These are phyloP conservation scores for Erpetoichthys calabaricus DNA, from an alignment of 2,797 vertebrate genomes.

Conservation along the genomic window DNA sequence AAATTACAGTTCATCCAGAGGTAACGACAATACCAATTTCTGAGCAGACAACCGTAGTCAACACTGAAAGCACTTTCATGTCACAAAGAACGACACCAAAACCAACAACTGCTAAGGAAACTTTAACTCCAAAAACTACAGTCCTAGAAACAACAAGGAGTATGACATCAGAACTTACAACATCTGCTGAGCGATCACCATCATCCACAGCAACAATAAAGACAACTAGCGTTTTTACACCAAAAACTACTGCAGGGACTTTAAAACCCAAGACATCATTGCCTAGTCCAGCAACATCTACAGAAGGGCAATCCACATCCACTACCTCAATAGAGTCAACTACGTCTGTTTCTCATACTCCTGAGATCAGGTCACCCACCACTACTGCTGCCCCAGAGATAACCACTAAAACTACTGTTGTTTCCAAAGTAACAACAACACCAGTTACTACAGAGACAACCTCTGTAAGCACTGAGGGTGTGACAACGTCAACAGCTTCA, in stretches of 20 bases:
- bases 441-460: neutral
- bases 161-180: too few relatives aligned
- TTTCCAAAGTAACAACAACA: too few relatives aligned
- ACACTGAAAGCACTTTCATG: neutral
- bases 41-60: too few relatives aligned
- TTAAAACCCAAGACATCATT: neutral
- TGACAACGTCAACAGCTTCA: neutral
- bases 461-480: neutral
- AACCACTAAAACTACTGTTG: too few relatives aligned
- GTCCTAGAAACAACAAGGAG: neutral
- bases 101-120: neutral
- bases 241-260: neutral
- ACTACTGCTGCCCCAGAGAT: conserved; percentile 2
- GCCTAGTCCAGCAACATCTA: neutral
- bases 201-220: too few relatives aligned
- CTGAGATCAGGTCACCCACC: too few relatives aligned
- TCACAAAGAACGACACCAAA: neutral
- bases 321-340: conserved; percentile 1
- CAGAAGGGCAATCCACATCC: neutral
- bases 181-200: too few relatives aligned
- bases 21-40: neutral
- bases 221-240: neutral
- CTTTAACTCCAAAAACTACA: neutral
- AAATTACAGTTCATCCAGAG: neutral
- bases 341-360: too few relatives aligned